These are phyloP conservation scores for Parasteatoda lunata DNA, from an alignment of 2,888 invertebrate species.

Conservation along the genomic window DNA sequence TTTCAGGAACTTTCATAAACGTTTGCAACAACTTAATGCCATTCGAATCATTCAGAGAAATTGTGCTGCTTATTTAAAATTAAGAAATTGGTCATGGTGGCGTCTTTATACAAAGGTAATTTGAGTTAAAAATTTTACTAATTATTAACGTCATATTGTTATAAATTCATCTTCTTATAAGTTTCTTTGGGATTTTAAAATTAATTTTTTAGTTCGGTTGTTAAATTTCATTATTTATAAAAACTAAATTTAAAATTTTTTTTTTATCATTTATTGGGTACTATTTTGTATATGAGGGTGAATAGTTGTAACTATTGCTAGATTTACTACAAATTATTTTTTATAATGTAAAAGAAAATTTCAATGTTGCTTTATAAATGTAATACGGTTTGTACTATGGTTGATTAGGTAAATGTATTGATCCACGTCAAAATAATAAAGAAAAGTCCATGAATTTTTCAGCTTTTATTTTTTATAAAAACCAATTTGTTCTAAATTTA, in stretches of 20 bases:
- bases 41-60: slow-evolving; percentile 99
- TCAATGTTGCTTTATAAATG: neutral
- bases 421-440: neutral
- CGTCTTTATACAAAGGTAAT: slow-evolving; percentile 92
- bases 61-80: slow-evolving; percentile 97
- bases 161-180: no score
- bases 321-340: no score
- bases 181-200: no score
- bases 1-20: slow-evolving; percentile 90
- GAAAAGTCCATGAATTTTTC: no score
- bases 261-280: neutral
- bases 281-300: no score
- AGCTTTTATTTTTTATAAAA: no score
- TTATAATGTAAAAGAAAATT: neutral
- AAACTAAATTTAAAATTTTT: neutral
- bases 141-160: no score
- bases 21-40: slow-evolving; percentile 97
- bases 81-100: slow-evolving; percentile 99
- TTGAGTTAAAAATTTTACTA: slow-evolving; percentile 88
- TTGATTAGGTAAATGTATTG: neutral
- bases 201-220: no score
- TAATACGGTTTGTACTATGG: neutral
- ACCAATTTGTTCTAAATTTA: slow-evolving; percentile 1
- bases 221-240: neutral
- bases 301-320: no score